phyloP scores from a whole-genome alignment of 37 sponge, comb jelly and placozoan species.

The Crambe crambe region DNA sequence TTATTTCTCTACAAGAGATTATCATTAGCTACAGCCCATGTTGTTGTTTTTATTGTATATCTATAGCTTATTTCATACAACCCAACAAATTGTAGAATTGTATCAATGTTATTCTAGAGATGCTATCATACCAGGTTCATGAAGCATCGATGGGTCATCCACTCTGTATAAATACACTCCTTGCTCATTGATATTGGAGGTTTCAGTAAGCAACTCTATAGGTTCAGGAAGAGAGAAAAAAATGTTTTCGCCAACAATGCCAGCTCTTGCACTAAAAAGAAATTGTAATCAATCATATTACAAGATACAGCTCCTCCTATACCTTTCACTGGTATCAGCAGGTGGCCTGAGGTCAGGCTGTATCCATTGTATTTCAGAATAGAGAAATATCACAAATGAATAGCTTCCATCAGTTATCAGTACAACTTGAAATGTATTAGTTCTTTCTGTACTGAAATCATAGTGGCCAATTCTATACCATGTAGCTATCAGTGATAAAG shows the following conservation, averaged over 20 bases:
- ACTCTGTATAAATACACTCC: slow-evolving; percentile 12
- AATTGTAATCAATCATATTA: background rate
- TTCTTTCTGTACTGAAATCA: background rate
- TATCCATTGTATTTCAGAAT: slow-evolving; percentile 5
- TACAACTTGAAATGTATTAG: slow-evolving; percentile 4
- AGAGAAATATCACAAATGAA: slow-evolving; percentile 17
- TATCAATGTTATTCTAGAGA: background rate
- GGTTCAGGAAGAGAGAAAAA: background rate
- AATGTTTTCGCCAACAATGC: background rate
- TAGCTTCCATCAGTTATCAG: background rate
- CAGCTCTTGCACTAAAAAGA: background rate
- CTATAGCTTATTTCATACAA: background rate
- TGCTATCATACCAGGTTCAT: background rate
- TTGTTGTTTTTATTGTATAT: too few species aligned
- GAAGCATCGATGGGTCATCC: background rate
- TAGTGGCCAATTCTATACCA: background rate
- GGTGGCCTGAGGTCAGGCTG: background rate
- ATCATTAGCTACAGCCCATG: too few species aligned
- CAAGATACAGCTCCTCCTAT: background rate
- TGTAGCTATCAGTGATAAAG: background rate
- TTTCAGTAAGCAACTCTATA: background rate
- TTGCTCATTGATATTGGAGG: background rate
- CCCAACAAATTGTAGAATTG: background rate
- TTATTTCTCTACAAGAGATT: too few species aligned
- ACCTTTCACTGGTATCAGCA: background rate